A percentile compares a stretch with the other conserved stretches of the same genome.
Conservation (phyloP, 2,797 vertebrate species). For the Cynopterus sphinx region DNA sequence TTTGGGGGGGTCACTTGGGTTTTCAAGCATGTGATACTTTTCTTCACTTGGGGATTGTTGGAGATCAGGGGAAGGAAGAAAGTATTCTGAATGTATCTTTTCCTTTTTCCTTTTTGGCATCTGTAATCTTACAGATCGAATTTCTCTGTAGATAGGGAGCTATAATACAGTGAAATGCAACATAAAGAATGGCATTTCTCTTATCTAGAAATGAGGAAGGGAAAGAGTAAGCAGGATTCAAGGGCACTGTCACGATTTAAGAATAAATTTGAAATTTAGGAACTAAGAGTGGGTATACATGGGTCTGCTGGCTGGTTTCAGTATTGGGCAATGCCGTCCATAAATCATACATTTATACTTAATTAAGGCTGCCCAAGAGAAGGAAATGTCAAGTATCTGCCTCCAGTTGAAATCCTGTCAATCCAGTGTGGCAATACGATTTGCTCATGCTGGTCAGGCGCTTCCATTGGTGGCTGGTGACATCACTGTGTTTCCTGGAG, state of each 20-base stretch:
- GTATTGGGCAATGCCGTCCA: rapidly evolving
- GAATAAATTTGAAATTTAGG: neutral
- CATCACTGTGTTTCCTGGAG: constrained; percentile 17
- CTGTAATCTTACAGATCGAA: neutral
- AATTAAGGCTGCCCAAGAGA: neutral
- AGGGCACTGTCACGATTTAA: neutral
- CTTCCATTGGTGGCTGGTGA: constrained; percentile 19
- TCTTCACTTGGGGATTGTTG: neutral
- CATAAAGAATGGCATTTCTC: neutral
- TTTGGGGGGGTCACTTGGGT: neutral
- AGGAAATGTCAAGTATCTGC: neutral
- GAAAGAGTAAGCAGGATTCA: neutral
- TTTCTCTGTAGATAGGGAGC: neutral
- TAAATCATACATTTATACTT: neutral
- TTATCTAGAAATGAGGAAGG: neutral
- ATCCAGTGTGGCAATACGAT: neutral
- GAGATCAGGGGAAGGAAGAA: neutral
- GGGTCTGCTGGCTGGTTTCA: neutral
- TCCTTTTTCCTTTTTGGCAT: neutral
- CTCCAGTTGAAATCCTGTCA: neutral
- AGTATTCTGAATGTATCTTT: neutral
- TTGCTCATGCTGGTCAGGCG: neutral
- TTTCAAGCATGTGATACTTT: neutral
- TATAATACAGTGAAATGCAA: neutral
- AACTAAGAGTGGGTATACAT: neutral